Evolutionary conservation across 2,888 invertebrate species (phyloP), one percentile per base, ranked within the genome.

Genomic region (Argyresthia albistria): DNA sequence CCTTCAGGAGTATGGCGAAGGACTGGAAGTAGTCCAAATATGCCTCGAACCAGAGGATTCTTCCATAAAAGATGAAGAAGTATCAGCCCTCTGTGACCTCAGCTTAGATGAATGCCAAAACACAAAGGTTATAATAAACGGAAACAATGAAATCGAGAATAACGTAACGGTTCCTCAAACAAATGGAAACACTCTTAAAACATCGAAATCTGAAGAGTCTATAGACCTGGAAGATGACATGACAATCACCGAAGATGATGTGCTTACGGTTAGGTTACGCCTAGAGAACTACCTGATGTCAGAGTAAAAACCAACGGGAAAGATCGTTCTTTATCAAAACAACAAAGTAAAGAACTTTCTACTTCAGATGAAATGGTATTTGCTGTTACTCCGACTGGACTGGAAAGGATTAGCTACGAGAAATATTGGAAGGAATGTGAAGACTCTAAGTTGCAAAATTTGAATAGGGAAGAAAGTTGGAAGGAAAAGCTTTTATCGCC

Each of bases 1-100:
- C 60, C 84, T 91, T 46, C 91, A 91, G 67, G 91, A 91, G 62
- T 91, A 91, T 59, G 90, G 90, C 6, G 91, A 91, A 65, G 90
- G 90, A 14, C 60, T 91, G 53, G 90, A 91, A 67, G 90, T 90
- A 4, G 89, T 91, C 11, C 90, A 90, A 61, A 90, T 91, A 63
- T 90, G 90, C 60, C 76, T 90, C 25, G 91, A 91, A 57, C 90
- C 89, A 12, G 90, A 90, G 62, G 89, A 89, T 53, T 70, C 83
- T 4, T 89, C 89, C 0, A 82, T 88, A n/a, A 86, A 83, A 61
- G 88, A 88, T 15, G 88, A 88, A 37, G 88, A 88, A 50, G 61
- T 88, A 35, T 88, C 88, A 1, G 88, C 76, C 0, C 55, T 87
- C 15, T 79, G 76, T 48, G 88, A 88, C 55, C 64, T 88, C 1